Base-by-base conservation (phyloP, 2,113 vertebrate species). In the Vanacampus margaritifer region DNA sequence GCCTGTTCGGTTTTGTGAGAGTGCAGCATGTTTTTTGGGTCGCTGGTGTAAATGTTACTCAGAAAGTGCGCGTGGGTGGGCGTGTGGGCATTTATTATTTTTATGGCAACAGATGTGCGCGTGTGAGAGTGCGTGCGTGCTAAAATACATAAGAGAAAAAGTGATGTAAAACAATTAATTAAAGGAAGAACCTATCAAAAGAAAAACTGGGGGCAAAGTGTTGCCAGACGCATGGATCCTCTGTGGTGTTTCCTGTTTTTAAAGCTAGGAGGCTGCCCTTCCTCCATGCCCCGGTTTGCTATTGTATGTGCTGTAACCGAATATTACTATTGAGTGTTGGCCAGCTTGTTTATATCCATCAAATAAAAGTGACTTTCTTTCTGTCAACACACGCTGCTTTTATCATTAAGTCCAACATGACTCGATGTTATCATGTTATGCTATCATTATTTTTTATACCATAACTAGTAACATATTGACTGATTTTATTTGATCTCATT, bases 341-440 rank as follows among this genome's bases (percentile, higher is more conserved):
- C 89, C 91, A 89, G 89, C 89, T 92, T 87, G 87, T 92, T 93
- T 92, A 87, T 92, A 92, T 90, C 88, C 91, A 92, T 90, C 88
- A 89, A 93, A 92, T 93, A 92, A 92, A 90, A 84, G 86, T 88
- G 87, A 91, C 78, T 88, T 90, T 90, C 90, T 92, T 92, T 91
- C 86, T 82, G 84, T 83, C 72, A 51, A 36, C 23, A 1, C 9
- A 2, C 23, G 19, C 24, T 2, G 21, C 24, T 46, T 28, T 64
- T 16, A 23, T 64, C 41, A 35, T 46, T 32, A 6, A 17, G 8
- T 11, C 13, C 2, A 28, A 56, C 53, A 5, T 56, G 24, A 6
- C 26, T 28, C 53, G 6, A 6, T 32, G 11, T 51, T 21, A 23
- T 51, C 1, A 51, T 13, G 3, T 10, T 32, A 32, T 32, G 28